A percentile compares a stretch with the other conserved stretches of the same genome.
Conservation (phyloP, 2,888 invertebrate genomes). For the Epinotia brunnichana region DNA sequence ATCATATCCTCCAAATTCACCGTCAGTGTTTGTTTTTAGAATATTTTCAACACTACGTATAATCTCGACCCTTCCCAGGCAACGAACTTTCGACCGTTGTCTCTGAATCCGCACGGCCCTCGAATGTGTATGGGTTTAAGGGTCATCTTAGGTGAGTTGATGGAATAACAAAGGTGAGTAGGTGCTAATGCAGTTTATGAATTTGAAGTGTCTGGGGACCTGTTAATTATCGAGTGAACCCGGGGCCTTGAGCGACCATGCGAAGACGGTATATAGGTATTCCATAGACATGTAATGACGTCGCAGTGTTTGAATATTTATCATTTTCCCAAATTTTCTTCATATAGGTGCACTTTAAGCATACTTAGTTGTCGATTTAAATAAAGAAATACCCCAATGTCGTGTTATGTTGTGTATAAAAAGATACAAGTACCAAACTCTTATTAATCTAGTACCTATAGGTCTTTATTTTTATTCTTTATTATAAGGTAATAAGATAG, state of each 20-base stretch:
- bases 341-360: neutral
- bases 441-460: too few relatives aligned
- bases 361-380: neutral
- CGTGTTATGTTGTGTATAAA: too few relatives aligned
- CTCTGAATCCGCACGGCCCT: neutral
- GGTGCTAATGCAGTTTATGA: constrained; percentile 42
- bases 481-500: too few relatives aligned
- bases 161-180: constrained; percentile 32
- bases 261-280: neutral
- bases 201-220: constrained; percentile 33
- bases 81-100: constrained; percentile 26
- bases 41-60: constrained; percentile 32
- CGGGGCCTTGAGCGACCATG: constrained; percentile 30
- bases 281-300: neutral
- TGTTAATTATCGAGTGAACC: constrained; percentile 35
- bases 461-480: too few relatives aligned
- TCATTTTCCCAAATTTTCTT: neutral
- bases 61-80: constrained; percentile 23
- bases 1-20: constrained; percentile 29
- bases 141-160: constrained; percentile 10
- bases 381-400: too few relatives aligned
- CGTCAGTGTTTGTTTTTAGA: constrained; percentile 33
- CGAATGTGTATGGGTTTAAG: neutral
- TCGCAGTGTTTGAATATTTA: neutral
- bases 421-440: too few relatives aligned